Evolutionary conservation across 2,797 vertebrate genomes (phyloP), one percentile per base, ranked within the genome.

Genomic region (Sphenodon punctatus): DNA sequence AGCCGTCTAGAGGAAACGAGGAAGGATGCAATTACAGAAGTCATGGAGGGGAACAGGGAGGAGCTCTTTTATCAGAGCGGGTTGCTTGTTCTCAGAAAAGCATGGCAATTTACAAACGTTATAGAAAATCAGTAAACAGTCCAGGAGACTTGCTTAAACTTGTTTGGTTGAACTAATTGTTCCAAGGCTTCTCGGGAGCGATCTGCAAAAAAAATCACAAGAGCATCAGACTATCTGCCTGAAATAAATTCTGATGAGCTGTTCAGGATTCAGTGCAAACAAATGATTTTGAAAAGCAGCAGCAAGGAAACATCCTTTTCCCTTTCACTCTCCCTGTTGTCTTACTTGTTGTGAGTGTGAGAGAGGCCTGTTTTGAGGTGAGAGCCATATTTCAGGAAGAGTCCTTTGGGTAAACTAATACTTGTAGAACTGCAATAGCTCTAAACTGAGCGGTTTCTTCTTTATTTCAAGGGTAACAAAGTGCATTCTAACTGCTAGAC

Each of bases 131-230:
- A 97, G 67, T 97, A 97, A 65, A 97, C 96, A 46, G 97, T 97
- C 97, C 97, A 98, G 0, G 97, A 96, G 56, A 97, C 93, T 77
- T 97, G 97, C 68, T 96, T 96, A 49, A 97, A 96, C 92, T 97
- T 97, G 80, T 96, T 95, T 6, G 94, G 95, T 74, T 95, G 84
- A 49, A 94, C 85, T 67, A 96, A 88, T 64, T 96, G 95, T 51
- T 97, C 95, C 84, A 97, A 92, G 45, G 95, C 93, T 69, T 96
- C 96, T 87, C 96, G 90, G 38, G 96, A 97, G 73, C 93, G 95
- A 94, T 97, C 97, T 97, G 87, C 59, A 87, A 90, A 90, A 87
- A 32, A 93, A 42, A 10, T 12, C 49, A 20, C 55, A 75, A 77
- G 25, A n/a, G n/a, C n/a, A n/a, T n/a, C n/a, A n/a, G n/a, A n/a